Base-by-base conservation (phyloP, 2,113 vertebrate genomes). In the Carassius auratus region DNA sequence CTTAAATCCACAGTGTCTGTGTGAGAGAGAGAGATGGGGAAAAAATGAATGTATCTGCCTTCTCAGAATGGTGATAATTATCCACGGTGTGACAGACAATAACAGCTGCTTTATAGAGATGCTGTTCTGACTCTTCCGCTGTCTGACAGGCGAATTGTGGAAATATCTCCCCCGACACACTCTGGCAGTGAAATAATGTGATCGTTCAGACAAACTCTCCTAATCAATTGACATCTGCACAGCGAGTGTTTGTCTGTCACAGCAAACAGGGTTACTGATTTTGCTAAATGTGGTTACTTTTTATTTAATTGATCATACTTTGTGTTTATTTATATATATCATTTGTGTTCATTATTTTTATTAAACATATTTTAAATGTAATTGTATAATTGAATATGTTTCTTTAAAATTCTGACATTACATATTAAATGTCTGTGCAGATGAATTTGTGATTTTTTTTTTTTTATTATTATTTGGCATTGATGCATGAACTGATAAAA, bases 51-150 rank as follows among this genome's bases (percentile, higher is more conserved):
- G n/a, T 26, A 9, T 17, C 5, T 81, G 61, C 15, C 9, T 30
- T 81, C 38, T 17, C 36, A 66, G 42, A 81, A 81, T 36, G 48
- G 4, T 6, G 48, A 83, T 83, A 83, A 83, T 83, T 69, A 71
- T 38, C 30, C 64, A 21, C 5, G 5, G 64, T 81, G 36, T 83
- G 80, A 83, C 80, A 83, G 80, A 69, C 80, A 83, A 83, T 83
- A 66, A 48, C 62, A 52, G 61, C 15, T 30, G 79, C 79, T 68
- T 81, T 81, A 68, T 68, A 68, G 80, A 71, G 45, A 64, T 66
- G 78, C 61, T 48, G 38, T 50, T 66, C 38, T 17, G 59, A 66
- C 38, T 64, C 50, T 48, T 42, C n/a, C 57, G 2, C 36, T 2
- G 12, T 21, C n/a, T 80, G 77, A 80, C 57, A 81, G 59, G 7